Evolutionary conservation across 2,113 vertebrate species (phyloP).

Genomic region (Ariopsis seemanni): DNA sequence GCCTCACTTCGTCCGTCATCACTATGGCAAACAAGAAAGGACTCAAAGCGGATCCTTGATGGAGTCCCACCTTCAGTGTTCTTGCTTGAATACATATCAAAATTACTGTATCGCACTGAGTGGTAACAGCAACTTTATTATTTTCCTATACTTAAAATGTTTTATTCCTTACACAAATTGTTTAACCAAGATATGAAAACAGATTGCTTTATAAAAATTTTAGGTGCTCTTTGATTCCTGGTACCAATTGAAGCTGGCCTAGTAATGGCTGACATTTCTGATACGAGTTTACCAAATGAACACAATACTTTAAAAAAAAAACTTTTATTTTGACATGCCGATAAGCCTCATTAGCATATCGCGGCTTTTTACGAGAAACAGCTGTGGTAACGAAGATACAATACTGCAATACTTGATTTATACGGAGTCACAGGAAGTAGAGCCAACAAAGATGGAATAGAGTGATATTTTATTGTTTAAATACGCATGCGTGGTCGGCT

Average conservation of each 20-base stretch:
- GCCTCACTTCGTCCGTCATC: no score
- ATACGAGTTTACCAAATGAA: neutral
- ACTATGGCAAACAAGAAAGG: no score
- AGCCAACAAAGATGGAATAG: neutral
- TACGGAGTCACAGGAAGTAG: neutral
- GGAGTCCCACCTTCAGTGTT: no score
- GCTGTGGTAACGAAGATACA: neutral
- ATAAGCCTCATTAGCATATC: neutral
- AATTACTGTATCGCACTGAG: neutral
- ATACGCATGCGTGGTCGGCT: neutral
- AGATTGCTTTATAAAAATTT: neutral
- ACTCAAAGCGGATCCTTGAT: no score
- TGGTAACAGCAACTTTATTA: neutral
- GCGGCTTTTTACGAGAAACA: neutral
- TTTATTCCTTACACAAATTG: neutral
- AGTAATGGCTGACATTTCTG: no score
- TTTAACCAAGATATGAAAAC: neutral
- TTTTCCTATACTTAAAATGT: neutral
- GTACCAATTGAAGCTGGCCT: neutral
- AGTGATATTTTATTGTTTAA: neutral
- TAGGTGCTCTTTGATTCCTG: neutral
- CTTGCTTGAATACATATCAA: no score
- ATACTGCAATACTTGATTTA: neutral
- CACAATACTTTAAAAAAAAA: neutral
- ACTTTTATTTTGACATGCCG: slow-evolving; percentile 40